phyloP scores from a whole-genome alignment of 2,888 invertebrate species.

The Slavum lentiscoides region DNA sequence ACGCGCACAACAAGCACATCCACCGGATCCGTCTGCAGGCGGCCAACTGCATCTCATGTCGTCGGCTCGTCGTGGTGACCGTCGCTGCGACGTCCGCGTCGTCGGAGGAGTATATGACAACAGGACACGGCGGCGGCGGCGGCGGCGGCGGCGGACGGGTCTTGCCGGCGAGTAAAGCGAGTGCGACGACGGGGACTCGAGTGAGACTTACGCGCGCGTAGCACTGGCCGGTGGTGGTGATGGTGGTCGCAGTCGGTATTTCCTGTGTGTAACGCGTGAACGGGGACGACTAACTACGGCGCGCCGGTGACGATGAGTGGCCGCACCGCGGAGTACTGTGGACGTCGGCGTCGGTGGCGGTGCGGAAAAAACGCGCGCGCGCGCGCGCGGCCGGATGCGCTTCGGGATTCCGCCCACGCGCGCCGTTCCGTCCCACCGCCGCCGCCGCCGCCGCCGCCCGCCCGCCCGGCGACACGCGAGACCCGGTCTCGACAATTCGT shows the following conservation, averaged over 20 bases:
- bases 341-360: neutral
- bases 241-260: too few relatives aligned
- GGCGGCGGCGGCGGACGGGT: neutral
- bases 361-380: neutral
- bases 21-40: constrained; percentile 50
- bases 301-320: neutral
- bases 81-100: constrained; percentile 20
- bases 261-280: too few relatives aligned
- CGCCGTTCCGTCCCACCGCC: too few relatives aligned
- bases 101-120: neutral
- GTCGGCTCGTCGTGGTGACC: constrained; percentile 49
- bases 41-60: constrained; percentile 52
- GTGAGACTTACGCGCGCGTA: too few relatives aligned
- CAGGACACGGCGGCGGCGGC: neutral
- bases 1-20: constrained; percentile 51
- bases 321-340: too few relatives aligned
- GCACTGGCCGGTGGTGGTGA: too few relatives aligned
- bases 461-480: too few relatives aligned
- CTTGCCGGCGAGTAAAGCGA: too few relatives aligned
- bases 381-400: constrained; percentile 49
- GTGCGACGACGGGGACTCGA: too few relatives aligned
- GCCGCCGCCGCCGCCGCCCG: neutral
- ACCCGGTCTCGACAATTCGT: too few relatives aligned
- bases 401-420: constrained; percentile 1
- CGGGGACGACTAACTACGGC: neutral